phyloP scores from a whole-genome alignment of 2,113 vertebrate species.

The Pygoscelis adeliae region DNA sequence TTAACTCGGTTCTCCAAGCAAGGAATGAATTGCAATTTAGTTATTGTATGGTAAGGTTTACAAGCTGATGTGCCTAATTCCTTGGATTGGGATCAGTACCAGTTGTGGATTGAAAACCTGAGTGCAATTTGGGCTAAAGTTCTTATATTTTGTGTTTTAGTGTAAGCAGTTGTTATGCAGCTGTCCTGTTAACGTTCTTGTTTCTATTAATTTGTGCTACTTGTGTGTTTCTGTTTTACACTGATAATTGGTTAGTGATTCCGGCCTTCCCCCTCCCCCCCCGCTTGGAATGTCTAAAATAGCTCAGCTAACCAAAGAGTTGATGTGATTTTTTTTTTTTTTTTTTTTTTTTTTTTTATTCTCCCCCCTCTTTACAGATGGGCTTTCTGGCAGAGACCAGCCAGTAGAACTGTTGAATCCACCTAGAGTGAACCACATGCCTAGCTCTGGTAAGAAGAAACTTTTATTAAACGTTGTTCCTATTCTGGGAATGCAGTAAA shows the following conservation, averaged over 20 bases:
- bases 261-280: too few relatives aligned
- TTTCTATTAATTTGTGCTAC: not conserved
- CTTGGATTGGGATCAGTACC: not conserved
- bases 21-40: not conserved
- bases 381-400: constrained; percentile 83
- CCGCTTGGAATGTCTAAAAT: constrained; percentile 22
- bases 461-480: not conserved
- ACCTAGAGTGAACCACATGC: constrained; percentile 80
- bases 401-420: constrained; percentile 82
- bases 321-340: not conserved
- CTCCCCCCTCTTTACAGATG: constrained; percentile 69
- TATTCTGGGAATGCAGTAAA: not conserved
- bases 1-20: not conserved
- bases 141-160: not conserved
- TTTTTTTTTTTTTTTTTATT: not conserved
- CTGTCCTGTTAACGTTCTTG: not conserved
- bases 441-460: constrained; percentile 78
- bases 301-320: not conserved
- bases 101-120: not conserved
- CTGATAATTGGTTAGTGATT: not conserved
- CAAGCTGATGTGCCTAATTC: not conserved
- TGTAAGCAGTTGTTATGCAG: not conserved
- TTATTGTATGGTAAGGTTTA: not conserved
- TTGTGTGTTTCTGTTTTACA: not conserved
- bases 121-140: accelerated